Evolutionary conservation across 2,113 vertebrate species (phyloP), one percentile per base, ranked within the genome.

Genomic region (Mormyrus iriodes): DNA sequence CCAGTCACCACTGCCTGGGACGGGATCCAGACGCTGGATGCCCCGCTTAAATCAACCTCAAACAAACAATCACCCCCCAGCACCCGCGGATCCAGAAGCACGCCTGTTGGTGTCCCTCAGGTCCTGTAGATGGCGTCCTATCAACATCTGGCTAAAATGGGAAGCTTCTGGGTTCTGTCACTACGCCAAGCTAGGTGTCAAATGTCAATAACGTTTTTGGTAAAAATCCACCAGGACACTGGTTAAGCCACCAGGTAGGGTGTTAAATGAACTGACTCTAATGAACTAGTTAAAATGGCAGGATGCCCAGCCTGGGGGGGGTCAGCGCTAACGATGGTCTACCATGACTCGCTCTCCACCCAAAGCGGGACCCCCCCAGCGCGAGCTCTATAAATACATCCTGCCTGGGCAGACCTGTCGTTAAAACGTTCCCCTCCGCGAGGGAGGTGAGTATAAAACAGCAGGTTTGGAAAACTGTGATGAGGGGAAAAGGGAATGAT

Each of bases 101-200:
- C 8, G 46, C 2, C 46, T 48, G 2, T 48, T 7, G 9, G n/a
- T 27, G 58, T 27, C 58, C 0, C 0, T 2, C 58, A 9, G n/a
- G 61, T n/a, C 61, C 27, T 31, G 61, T 65, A 65, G n/a, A 9
- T 65, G 61, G 61, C 61, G n/a, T 4, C n/a, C 27, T 65, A 12
- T 13, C 24, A 65, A n/a, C 12, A 9, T 69, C 12, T 69, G 27
- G 61, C 10, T 13, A 13, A 69, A 31, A 17, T 17, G 4, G 13
- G 73, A 79, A 42, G 31, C 31, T 79, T 39, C 73, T 79, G 15
- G 15, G 73, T 69, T 79, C 15, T 42, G 17, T 12, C 35, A 79
- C 17, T 42, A 69, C 4, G 39, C 82, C 19, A 92, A 92, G 90
- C 84, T 92, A 94, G 94, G 93, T 48, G 44, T n/a, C 44, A 48